Conservation (phyloP, 2,888 invertebrate species). For the Drosophila multiciliata region DNA sequence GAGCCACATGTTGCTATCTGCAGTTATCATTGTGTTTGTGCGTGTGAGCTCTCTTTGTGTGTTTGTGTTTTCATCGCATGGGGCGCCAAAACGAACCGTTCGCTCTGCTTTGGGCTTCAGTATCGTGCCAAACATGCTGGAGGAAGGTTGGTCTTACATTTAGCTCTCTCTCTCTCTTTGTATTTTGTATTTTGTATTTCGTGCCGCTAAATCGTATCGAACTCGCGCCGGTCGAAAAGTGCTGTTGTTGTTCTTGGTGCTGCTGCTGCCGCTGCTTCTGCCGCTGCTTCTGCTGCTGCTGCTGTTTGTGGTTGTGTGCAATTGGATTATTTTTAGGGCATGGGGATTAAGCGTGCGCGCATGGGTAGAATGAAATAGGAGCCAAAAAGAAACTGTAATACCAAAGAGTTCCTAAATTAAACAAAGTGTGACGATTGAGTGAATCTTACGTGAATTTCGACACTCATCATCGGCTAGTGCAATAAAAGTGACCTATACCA, state of each 20-base stretch:
- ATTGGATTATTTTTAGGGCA: constrained; percentile 66
- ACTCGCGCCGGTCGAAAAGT: constrained; percentile 49
- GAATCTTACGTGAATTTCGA: constrained; percentile 10
- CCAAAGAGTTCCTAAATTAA: constrained; percentile 7
- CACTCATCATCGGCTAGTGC: constrained; percentile 14
- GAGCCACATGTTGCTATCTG: constrained; percentile 82
- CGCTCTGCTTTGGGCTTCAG: constrained; percentile 61
- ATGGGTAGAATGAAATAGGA: constrained; percentile 34
- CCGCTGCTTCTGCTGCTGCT: constrained; percentile 5
- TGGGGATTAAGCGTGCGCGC: constrained; percentile 61
- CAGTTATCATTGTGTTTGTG: constrained; percentile 22
- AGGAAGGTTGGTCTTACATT: constrained; percentile 82
- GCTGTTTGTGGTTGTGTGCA: constrained; percentile 61
- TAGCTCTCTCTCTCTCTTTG: constrained; percentile 29
- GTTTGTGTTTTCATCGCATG: constrained; percentile 57
- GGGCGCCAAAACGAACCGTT: constrained; percentile 69
- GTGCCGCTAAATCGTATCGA: constrained; percentile 17
- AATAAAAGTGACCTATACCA: constrained; percentile 52
- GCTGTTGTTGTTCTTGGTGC: constrained; percentile 21
- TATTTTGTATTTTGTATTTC: constrained; percentile 19
- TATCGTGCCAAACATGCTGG: constrained; percentile 81
- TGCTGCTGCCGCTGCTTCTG: not conserved
- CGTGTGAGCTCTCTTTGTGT: constrained; percentile 31
- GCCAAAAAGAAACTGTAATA: not conserved
- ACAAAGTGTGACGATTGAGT: constrained; percentile 16